A percentile compares a stretch with the other conserved stretches of the same genome.
Evolutionary conservation across 1,140 invertebrate species (phyloP).

Genomic region (Globodera ellingtonae): DNA sequence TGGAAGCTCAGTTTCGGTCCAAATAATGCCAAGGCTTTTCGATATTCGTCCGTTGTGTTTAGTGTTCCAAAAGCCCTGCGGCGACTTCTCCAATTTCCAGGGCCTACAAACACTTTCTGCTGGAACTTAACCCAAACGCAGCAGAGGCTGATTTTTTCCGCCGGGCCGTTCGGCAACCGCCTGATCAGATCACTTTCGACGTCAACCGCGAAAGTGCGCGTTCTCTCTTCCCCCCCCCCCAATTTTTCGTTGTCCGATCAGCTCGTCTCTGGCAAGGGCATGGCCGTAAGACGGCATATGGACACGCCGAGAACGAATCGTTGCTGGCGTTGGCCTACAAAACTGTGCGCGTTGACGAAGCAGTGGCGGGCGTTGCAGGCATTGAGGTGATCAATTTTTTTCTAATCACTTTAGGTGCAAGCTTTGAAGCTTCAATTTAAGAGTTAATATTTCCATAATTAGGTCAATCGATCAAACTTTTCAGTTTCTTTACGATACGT

Average conservation of each 20-base stretch:
- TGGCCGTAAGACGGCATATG: slow-evolving; percentile 49
- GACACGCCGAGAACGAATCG: slow-evolving; percentile 58
- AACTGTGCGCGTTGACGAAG: slow-evolving; percentile 58
- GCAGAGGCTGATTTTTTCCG: slow-evolving; percentile 59
- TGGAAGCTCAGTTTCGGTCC: too few species aligned
- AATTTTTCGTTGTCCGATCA: slow-evolving; percentile 38
- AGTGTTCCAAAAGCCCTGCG: too few species aligned
- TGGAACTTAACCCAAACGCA: slow-evolving; percentile 56
- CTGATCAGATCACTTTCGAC: slow-evolving; percentile 59
- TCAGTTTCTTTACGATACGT: slow-evolving; percentile 54
- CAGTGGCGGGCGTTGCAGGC: slow-evolving; percentile 59
- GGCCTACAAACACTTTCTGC: slow-evolving; percentile 60
- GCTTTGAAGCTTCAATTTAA: background rate
- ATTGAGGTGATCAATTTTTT: slow-evolving; percentile 46
- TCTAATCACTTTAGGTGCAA: background rate
- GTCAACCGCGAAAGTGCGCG: slow-evolving; percentile 56
- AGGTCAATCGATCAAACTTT: background rate
- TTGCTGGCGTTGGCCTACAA: slow-evolving; percentile 57
- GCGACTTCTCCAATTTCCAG: background rate
- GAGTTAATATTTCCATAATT: background rate
- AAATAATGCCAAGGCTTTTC: too few species aligned
- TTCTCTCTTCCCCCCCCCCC: slow-evolving; percentile 13
- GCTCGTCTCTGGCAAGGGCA: slow-evolving; percentile 62
- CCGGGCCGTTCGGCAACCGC: slow-evolving; percentile 58
- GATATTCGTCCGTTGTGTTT: too few species aligned